Percentiles rank a stretch among this genome's conserved stretches.
phyloP scores from a whole-genome alignment of 2,797 vertebrate species.

The Argya squamiceps region DNA sequence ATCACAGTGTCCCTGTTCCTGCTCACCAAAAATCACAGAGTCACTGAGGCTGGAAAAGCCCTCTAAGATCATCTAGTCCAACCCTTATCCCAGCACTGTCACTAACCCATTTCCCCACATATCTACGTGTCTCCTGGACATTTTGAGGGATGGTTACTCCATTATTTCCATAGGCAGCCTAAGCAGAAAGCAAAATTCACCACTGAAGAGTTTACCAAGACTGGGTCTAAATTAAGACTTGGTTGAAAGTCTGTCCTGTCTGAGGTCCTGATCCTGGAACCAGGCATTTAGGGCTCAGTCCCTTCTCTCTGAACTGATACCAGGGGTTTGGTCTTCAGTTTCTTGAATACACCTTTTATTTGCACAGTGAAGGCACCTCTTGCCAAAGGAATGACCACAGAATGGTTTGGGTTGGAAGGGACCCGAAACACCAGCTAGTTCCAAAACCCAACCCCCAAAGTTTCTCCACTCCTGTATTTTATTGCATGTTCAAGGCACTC shows the following conservation, averaged over 20 bases:
- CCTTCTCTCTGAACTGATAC: neutral
- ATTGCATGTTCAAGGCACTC: neutral
- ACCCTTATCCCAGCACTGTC: neutral
- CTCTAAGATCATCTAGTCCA: neutral
- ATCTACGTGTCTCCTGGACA: rapidly evolving
- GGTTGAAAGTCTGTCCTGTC: neutral
- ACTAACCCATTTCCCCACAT: too few relatives aligned
- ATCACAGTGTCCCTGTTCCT: rapidly evolving
- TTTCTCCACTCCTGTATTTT: neutral
- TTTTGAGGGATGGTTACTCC: neutral
- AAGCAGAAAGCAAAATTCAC: neutral
- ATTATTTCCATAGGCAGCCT: neutral
- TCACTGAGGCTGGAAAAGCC: neutral
- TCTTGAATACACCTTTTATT: neutral
- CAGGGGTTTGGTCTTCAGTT: neutral
- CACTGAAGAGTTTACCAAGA: too few relatives aligned
- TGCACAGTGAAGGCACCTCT: neutral
- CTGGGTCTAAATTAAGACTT: too few relatives aligned
- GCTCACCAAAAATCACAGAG: neutral
- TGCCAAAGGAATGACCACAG: neutral
- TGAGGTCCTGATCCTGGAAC: neutral
- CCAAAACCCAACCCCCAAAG: neutral
- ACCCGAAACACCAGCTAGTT: neutral
- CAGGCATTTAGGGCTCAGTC: neutral
- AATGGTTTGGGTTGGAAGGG: neutral